Percentiles rank a stretch among this genome's conserved stretches.
Conservation (phyloP, 2,888 invertebrate species). For the Rhingia campestris region DNA sequence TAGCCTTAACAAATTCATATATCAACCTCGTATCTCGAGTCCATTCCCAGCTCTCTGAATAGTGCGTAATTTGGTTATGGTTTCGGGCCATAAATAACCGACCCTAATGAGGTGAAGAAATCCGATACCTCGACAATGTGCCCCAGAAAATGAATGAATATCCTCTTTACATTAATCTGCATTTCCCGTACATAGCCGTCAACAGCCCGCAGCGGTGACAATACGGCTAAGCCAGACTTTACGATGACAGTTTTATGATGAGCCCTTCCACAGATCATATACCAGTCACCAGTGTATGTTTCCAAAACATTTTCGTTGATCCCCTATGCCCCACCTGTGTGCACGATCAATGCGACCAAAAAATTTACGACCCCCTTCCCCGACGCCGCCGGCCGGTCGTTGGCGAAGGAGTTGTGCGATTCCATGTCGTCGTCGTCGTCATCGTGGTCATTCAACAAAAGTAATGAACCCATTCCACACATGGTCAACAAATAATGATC, state of each 20-base stretch:
- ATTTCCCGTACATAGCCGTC: conserved; percentile 17
- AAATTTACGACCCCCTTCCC: conserved; percentile 41
- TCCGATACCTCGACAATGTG: conserved; percentile 27
- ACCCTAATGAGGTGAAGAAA: conserved; percentile 46
- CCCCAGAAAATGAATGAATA: conserved; percentile 16
- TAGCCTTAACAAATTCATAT: background rate
- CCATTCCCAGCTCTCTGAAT: conserved; percentile 2
- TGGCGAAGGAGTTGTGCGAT: conserved; percentile 48
- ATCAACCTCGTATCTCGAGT: background rate
- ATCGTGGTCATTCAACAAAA: conserved; percentile 46
- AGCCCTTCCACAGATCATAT: conserved; percentile 31
- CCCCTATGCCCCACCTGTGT: conserved; percentile 15
- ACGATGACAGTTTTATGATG: conserved; percentile 51
- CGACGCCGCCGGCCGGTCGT: too few relatives aligned
- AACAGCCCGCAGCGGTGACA: conserved; percentile 9
- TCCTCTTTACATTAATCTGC: conserved; percentile 34
- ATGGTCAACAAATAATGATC: conserved; percentile 71
- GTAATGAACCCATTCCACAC: conserved; percentile 67
- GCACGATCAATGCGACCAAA: background rate
- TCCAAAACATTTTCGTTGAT: conserved; percentile 36
- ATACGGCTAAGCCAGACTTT: conserved; percentile 19
- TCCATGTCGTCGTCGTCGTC: conserved; percentile 45
- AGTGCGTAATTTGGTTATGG: conserved; percentile 11
- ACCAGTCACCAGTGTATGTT: background rate
- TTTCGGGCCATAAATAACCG: conserved; percentile 25